phyloP scores from a whole-genome alignment of 1,140 invertebrate species.

The Pygmarrhopalites habei region DNA sequence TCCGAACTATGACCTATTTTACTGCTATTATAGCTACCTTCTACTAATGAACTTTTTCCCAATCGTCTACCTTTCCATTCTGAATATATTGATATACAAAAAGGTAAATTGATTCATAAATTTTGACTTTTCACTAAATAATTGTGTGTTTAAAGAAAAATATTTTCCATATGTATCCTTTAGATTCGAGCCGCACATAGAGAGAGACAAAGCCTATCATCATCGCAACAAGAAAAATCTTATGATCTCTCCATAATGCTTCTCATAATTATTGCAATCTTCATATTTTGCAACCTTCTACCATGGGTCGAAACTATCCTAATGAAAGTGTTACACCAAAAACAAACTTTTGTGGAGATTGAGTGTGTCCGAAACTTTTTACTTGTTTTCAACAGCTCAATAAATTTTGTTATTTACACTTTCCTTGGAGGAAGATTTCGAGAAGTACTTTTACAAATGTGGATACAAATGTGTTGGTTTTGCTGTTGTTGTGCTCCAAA shows the following conservation, averaged over 20 bases:
- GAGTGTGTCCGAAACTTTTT: slow-evolving; percentile 17
- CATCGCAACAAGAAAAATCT: slow-evolving; percentile 14
- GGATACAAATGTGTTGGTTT: neutral
- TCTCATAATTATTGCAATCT: slow-evolving; percentile 11
- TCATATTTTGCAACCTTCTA: slow-evolving; percentile 15
- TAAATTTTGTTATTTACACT: slow-evolving; percentile 23
- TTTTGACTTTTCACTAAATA: too few species aligned
- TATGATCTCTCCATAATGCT: slow-evolving; percentile 20
- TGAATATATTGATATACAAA: slow-evolving; percentile 20
- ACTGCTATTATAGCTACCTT: slow-evolving; percentile 2
- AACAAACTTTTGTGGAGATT: neutral
- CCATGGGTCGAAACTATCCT: neutral
- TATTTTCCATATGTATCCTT: too few species aligned
- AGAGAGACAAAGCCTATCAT: slow-evolving; percentile 1
- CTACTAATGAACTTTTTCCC: neutral
- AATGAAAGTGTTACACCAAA: neutral
- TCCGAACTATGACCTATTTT: slow-evolving; percentile 11
- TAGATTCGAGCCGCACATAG: slow-evolving; percentile 11
- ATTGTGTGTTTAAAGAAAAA: too few species aligned
- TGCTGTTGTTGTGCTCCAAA: neutral
- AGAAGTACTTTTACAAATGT: slow-evolving; percentile 4
- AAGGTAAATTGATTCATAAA: slow-evolving; percentile 12
- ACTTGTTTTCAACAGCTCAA: slow-evolving; percentile 13
- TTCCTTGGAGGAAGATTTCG: slow-evolving; percentile 20
- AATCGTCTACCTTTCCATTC: neutral